Base-by-base conservation (phyloP, 2,113 vertebrate species). In the Rhinolophus ferrumequinum region DNA sequence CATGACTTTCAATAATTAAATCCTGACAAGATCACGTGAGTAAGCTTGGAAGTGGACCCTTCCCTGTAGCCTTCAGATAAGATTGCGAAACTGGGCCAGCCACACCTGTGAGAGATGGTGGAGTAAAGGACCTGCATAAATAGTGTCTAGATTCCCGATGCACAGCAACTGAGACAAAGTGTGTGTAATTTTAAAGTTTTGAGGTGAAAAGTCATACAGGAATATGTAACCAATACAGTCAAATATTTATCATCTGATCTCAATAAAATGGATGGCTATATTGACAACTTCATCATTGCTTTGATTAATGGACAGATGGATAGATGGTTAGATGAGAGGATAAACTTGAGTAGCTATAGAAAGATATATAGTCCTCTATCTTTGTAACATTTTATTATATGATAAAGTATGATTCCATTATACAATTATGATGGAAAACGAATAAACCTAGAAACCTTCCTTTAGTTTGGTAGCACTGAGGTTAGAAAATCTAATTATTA, bases 401-500 rank as follows among this genome's bases (percentile, higher is more conserved):
- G 21, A 64, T 21, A 24, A 13, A 76, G 30, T 76, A 66, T 6
- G 58, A 35, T 18, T 47, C 28, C 3, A 52, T 6, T 28, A 28
- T 66, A 41, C 12, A 77, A 28, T 1, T 77, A 9, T 58, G 35
- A 77, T 56, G 21, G 38, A 79, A 87, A 87, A 69, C 35, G 50
- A 69, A 79, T 8, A 93, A 83, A 67, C 11, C 16, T 41, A 69
- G 28, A 77, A 83, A 58, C 11, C 9, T 41, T 73, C 26, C 69
- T 84, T 93, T 73, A 54, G 18, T n/a, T 54, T 44, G 16, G 22
- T 21, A 80, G 5, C 28, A 52, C 56, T 69, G 18, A 12, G 8
- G 38, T 84, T 89, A 75, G 8, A 94, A 81, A 88, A 60, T 72
- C 1, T 88, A 83, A 72, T 72, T 14, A 92, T 69, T 80, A 85